A percentile compares a stretch with the other conserved stretches of the same genome.
Conservation (phyloP, 2,113 vertebrate genomes). For the Rhineura floridana region DNA sequence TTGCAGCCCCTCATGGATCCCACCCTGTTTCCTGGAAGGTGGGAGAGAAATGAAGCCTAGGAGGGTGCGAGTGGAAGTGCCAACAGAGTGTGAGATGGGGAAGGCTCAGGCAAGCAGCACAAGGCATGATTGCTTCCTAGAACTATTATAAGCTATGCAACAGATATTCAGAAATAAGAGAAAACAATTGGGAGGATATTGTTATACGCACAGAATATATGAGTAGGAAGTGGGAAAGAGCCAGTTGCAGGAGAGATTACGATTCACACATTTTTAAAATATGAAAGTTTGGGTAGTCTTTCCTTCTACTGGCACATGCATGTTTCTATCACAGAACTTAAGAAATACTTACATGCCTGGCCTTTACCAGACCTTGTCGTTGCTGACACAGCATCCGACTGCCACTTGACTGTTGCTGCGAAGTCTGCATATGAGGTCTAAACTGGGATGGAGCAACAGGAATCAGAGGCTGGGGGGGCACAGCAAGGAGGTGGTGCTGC, state of each 20-base stretch:
- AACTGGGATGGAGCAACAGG: conserved; percentile 87
- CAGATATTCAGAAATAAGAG: not conserved
- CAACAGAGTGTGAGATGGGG: not conserved
- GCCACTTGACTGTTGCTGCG: conserved; percentile 74
- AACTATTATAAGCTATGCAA: not conserved
- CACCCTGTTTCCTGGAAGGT: not conserved
- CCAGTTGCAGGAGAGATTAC: not conserved
- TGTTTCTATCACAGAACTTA: not conserved
- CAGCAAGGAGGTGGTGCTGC: conserved; percentile 81
- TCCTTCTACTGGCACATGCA: too few species aligned
- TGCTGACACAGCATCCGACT: conserved; percentile 85
- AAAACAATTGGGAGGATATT: not conserved
- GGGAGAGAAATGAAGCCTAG: not conserved
- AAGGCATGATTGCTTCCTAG: not conserved
- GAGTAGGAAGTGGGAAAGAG: not conserved
- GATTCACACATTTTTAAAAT: not conserved
- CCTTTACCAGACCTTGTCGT: conserved; percentile 81
- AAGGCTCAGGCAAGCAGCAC: not conserved
- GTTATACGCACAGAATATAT: not conserved
- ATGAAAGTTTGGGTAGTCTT: not conserved
- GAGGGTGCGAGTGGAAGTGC: not conserved
- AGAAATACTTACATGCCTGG: conserved; percentile 85
- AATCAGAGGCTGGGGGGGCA: conserved; percentile 80
- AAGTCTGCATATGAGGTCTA: conserved; percentile 81
- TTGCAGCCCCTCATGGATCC: not conserved